These are phyloP conservation scores for Ciconia maguari DNA, from an alignment of 2,113 vertebrate genomes.

Conservation along the genomic window DNA sequence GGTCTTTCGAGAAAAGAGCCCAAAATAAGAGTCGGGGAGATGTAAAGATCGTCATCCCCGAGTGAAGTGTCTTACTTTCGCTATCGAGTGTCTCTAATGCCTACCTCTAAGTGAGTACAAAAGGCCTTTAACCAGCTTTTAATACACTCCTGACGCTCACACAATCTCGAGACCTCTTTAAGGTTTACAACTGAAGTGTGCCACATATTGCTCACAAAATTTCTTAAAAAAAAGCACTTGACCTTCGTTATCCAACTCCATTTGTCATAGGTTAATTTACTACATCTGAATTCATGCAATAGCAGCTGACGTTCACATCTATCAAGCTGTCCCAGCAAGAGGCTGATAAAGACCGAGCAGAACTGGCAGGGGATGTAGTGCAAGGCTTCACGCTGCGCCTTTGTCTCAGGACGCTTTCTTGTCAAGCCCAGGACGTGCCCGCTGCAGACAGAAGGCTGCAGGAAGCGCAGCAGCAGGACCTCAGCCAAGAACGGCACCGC, in stretches of 20 bases:
- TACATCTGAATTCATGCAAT: not conserved
- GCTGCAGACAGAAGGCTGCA: not conserved
- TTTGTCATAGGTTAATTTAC: constrained; percentile 10
- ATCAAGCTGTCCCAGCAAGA: not conserved
- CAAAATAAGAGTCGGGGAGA: not conserved
- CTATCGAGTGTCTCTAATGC: rapidly evolving
- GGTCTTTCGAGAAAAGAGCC: not conserved
- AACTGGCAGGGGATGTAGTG: not conserved
- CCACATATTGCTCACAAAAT: not conserved
- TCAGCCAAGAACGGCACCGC: not conserved
- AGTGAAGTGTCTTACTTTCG: not conserved
- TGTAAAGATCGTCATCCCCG: rapidly evolving
- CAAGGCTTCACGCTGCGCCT: not conserved
- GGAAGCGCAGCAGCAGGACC: not conserved
- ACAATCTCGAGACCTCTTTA: not conserved
- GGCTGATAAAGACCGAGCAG: not conserved
- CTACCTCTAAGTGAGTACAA: not conserved
- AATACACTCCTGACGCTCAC: not conserved
- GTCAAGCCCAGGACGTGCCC: not conserved
- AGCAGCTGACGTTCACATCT: not conserved
- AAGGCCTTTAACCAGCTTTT: not conserved
- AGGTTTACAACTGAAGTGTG: not conserved
- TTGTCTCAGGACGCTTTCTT: not conserved
- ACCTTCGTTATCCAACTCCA: not conserved
- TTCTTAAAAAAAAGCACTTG: not conserved